Evolutionary conservation across 2,113 vertebrate species (phyloP).

Genomic region (Gnathonemus longibarbis): DNA sequence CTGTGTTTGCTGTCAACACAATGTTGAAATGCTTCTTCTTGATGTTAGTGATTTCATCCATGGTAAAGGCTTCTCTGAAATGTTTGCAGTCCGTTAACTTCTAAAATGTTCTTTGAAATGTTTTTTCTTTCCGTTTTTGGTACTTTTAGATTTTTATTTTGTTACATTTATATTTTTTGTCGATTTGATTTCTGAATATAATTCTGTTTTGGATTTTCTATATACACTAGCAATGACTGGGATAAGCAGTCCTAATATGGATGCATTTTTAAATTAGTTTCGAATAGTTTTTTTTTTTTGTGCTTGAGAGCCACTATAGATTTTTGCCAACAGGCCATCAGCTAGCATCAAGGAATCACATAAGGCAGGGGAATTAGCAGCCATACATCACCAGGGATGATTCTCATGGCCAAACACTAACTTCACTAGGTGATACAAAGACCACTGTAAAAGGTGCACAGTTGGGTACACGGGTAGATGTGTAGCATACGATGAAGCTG

Average conservation of each 20-base stretch:
- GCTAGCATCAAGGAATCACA: background rate
- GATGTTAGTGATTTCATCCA: background rate
- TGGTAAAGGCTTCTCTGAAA: background rate
- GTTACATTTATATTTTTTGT: background rate
- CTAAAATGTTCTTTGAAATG: background rate
- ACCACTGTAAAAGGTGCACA: background rate
- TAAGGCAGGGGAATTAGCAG: background rate
- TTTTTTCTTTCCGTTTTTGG: background rate
- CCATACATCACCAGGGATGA: background rate
- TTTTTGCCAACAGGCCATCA: background rate
- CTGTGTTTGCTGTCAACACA: background rate
- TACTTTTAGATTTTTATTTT: background rate
- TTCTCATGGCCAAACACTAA: background rate
- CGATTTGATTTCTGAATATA: background rate
- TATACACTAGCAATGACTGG: background rate
- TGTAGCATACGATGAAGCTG: slow-evolving; percentile 31
- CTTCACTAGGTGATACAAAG: background rate
- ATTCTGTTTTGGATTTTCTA: background rate
- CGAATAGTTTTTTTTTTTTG: background rate
- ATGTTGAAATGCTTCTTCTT: background rate
- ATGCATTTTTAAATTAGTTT: background rate
- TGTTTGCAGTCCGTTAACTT: background rate
- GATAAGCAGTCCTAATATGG: background rate
- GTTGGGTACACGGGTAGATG: background rate
- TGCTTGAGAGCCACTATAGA: background rate